Base-by-base conservation (phyloP, 2,113 vertebrate species). In the Sinocyclocheilus rhinocerous region DNA sequence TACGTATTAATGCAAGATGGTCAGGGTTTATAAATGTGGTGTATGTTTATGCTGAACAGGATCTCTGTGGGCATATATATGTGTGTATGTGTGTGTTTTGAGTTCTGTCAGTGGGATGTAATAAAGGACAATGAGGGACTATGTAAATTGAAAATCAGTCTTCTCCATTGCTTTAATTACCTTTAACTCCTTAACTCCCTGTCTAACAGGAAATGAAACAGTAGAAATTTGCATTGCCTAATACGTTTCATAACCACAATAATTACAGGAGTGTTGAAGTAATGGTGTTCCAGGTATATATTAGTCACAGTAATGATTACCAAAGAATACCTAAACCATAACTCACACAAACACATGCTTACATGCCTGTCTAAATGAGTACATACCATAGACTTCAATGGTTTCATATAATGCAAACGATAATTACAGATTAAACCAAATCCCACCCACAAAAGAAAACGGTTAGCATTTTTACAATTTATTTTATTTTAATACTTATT, bases 131-230 rank as follows among this genome's bases (percentile, higher is more conserved):
- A 63, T 61, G 76, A 63, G 76, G 42, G 59, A 48, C 59, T 65
- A 81, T 81, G 70, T 85, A 88, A 91, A 87, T 89, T 81, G 33
- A 36, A 48, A 90, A 92, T 90, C 76, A 85, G 88, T 92, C 55
- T 79, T 18, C 22, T 24, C 69, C 83, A 57, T 63, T 86, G 16
- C 67, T 91, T 88, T 92, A 93, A 95, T 95, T 92, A 87, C 63
- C 67, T 89, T 84, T 70, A 13, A 76, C 72, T 26, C 29, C 52
- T 39, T 73, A 61, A 39, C 39, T 45, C 18, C 63, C 26, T 3
- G 4, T 86, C 48, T 33, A 87, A 73, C 90, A 93, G 93, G 93
- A 94, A 95, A 94, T 93, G n/a, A 84, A 92, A 88, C 77, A 24
- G 55, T 36, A 88, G 8, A 48, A 72, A 91, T 93, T 92, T 91